Evolutionary conservation across 1,140 invertebrate genomes (phyloP), one percentile per base, ranked within the genome.

Genomic region (Drusus annulatus): DNA sequence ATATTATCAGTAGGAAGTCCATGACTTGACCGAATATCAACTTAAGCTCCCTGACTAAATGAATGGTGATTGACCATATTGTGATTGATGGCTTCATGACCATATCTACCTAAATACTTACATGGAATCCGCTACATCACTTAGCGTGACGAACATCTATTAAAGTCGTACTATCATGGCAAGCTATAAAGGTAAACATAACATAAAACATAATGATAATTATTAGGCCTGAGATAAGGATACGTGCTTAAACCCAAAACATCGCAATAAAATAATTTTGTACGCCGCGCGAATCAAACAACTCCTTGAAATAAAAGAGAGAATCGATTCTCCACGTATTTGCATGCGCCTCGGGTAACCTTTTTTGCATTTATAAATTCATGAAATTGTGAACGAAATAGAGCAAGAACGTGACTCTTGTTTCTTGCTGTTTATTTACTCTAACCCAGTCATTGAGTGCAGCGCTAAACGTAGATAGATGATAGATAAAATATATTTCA

Each of bases 341-440:
- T 52, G 50, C 19, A 25, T 54, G 45, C 23, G 68, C 68, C 45
- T 25, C 23, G 8, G 36, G 68, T 51, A 71, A 71, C 7, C 45
- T 71, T 71, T 51, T 69, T 71, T 25, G 50, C 68, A 51, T 71
- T 71, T 71, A 13, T 3, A 71, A 71, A 51, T 71, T 52, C 50
- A n/a, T 51, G 50, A 21, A 71, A 68, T 36, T 68, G 31, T 68
- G 16, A 13, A 50, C 45, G 7, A 71, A 71, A 71, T 52, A 54
- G 68, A 23, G 25, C 50, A 23, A 51, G 21, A 71, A 71, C 68
- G 68, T 71, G 68, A 71, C 68, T 52, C 19, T 52, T 23, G 19
- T 25, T 10, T 23, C 68, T 15, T 45, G 50, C 50, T 23, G 68
- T 50, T 23, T 71, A 51, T 71, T 52, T 50, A 71, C 4, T 51